Base-by-base conservation (phyloP, 1,140 invertebrate species). In the Caenorhabditis briggsae region DNA sequence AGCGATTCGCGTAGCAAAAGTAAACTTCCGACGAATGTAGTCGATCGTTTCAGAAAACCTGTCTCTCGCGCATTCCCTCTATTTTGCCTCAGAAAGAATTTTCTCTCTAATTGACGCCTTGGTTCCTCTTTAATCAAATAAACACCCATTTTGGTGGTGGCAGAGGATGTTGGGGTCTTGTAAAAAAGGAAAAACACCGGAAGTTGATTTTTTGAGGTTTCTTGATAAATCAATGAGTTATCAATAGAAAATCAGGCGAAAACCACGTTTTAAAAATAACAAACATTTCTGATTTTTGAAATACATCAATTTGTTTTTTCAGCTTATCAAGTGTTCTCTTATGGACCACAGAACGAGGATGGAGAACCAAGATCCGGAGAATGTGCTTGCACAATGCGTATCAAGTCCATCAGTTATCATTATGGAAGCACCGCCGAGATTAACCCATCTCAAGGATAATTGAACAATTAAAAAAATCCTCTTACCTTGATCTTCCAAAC, bases 1-100 rank as follows among this genome's bases (percentile, higher is more conserved):
- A 48, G 43, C 64, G 64, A 70, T 46, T 70, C 41, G 70, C 70
- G 46, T 46, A 78, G 70, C 70, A n/a, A 78, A 78, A 78, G 70
- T 78, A 78, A 78, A 78, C 70, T 78, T 78, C 70, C 70, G 70
- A 78, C 41, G 70, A 33, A 33, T 33, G 33, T 33, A 33, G 33
- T 78, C 70, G 70, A 46, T 33, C 70, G 70, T 78, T 78, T 78
- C 70, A 78, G 20, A 78, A 78, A 78, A 78, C 70, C 70, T 78
- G 70, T 78, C 70, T 78, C 70, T n/a, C 70, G 33, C 33, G 33
- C 46, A 78, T 78, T 78, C 70, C 53, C 53, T 50, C 18, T 8
- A 11, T 12, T 53, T 11, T 14, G 50, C 48, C 43, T 50, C 14
- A n/a, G 50, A 61, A 7, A 50, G 50, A 46, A 50, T 46, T 33